Base-by-base conservation (phyloP, 2,113 vertebrate genomes). In the Lycaon pictus region DNA sequence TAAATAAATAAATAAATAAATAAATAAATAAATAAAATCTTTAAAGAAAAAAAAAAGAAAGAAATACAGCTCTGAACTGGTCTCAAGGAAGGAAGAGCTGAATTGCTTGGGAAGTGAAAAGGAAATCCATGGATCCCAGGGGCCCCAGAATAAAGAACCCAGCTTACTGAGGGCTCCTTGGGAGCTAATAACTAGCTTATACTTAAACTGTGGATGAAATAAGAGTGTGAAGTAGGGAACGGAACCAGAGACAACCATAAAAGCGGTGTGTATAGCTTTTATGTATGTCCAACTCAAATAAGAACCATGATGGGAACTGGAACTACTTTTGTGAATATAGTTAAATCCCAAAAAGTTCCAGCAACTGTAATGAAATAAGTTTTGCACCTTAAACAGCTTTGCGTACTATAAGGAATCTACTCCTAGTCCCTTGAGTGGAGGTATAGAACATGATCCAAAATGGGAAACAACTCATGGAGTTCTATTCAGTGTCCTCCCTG, bases 261-360 rank as follows among this genome's bases (percentile, higher is more conserved):
- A 88, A 67, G 53, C 67, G 81, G 10, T 35, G 15, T 65, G 8
- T 80, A 29, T 84, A 32, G 77, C 43, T 19, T 63, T 84, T 85
- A 43, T 13, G 2, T 53, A 35, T 74, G 16, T 27, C 79, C 53
- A 60, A 3, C 7, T 81, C 63, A 88, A 69, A 32, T 12, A 15
- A 82, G 56, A 95, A 86, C 55, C 60, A 63, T 15, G 2, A 71
- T 11, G 51, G 69, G 58, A 93, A 48, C 5, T 83, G 17, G 56
- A 87, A 60, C 58, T 71, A 25, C 48, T 53, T 96, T 86, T 93
- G 60, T 77, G 20, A 27, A 48, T 87, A 83, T 32, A 83, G 62
- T 92, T 94, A 90, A 92, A 86, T 56, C 43, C 89, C 81, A 95
- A 74, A 85, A 92, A 90, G n/a, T 67, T 95, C 71, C 9, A 35